Evolutionary conservation across 2,888 invertebrate genomes (phyloP), one percentile per base, ranked within the genome.

Genomic region (Acholoe squamosa): DNA sequence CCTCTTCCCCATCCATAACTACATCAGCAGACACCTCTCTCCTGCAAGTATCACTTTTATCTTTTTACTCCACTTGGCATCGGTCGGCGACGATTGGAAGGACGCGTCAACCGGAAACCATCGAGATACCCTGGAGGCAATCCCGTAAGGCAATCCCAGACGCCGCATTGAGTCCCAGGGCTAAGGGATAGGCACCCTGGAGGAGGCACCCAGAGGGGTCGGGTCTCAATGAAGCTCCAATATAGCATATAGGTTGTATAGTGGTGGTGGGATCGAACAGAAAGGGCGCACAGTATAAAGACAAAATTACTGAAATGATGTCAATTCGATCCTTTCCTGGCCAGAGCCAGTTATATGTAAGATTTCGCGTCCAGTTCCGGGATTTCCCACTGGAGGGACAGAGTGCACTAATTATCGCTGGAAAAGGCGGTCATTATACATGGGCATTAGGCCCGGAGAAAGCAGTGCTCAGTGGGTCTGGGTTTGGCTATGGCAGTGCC

Each of bases 31-130:
- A 43, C 43, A 43, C 10, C 43, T 3, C 43, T 43, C 43, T 43
- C 43, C 10, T 43, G 5, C 33, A 19, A 54, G 25, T 86, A 86
- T 86, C 86, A 86, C 33, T 28, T 86, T 86, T 86, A 86, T 86
- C 86, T 86, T 86, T 86, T 52, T 86, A 54, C 54, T 86, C 56
- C 86, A 54, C 25, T 86, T 52, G 56, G 52, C 54, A n/a, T 84
- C 80, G 33, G n/a, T 43, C 5, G n/a, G 25, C 56, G 86, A 80
- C 31, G 28, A 76, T 76, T 25, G 61, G 61, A 61, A 28, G 19
- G 25, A 43, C 22, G 14, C 80, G 43, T 43, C 43, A 33, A 43
- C 22, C 80, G 80, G 80, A 80, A 80, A 34, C 33, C 80, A 80
- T 80, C 43, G 16, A 12, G n/a, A n/a, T 61, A 61, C 61, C n/a